A percentile compares a stretch with the other conserved stretches of the same genome.
Evolutionary conservation across 2,888 invertebrate species (phyloP).

Genomic region (Adelphocoris suturalis): DNA sequence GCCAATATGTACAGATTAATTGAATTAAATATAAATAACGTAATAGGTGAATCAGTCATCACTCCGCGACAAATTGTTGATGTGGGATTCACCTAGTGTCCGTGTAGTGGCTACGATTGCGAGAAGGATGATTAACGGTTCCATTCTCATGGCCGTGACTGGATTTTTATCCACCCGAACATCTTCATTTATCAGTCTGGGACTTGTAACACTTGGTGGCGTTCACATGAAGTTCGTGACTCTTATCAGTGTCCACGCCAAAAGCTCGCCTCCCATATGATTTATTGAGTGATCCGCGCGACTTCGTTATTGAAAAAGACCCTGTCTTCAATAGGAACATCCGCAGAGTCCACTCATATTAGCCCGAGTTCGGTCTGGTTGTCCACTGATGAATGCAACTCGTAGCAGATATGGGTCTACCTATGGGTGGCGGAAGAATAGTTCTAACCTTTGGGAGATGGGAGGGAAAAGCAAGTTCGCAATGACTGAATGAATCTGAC

Average conservation of each 20-base stretch:
- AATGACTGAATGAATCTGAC: too few relatives aligned
- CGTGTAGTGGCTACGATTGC: background rate
- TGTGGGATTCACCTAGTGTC: background rate
- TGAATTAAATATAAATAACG: too few relatives aligned
- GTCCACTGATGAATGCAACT: too few relatives aligned
- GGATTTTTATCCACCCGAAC: slow-evolving; percentile 3
- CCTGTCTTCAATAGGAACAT: background rate
- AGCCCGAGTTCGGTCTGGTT: too few relatives aligned
- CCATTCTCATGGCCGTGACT: background rate
- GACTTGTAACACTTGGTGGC: slow-evolving; percentile 19
- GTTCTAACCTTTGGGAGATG: too few relatives aligned
- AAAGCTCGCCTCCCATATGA: background rate
- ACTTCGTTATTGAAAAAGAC: slow-evolving; percentile 3
- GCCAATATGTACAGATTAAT: too few relatives aligned
- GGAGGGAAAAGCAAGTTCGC: too few relatives aligned
- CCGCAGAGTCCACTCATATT: too few relatives aligned
- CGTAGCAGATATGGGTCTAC: too few relatives aligned
- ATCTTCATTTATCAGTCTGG: slow-evolving; percentile 27
- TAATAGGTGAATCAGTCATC: too few relatives aligned
- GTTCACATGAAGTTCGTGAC: slow-evolving; percentile 49
- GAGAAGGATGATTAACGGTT: slow-evolving; percentile 27
- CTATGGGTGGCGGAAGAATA: too few relatives aligned
- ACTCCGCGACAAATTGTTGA: too few relatives aligned
- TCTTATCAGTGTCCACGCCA: slow-evolving; percentile 36
- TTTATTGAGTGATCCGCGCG: slow-evolving; percentile 5